Evolutionary conservation across 1,140 invertebrate genomes (phyloP).

Genomic region (Heliconius himera): DNA sequence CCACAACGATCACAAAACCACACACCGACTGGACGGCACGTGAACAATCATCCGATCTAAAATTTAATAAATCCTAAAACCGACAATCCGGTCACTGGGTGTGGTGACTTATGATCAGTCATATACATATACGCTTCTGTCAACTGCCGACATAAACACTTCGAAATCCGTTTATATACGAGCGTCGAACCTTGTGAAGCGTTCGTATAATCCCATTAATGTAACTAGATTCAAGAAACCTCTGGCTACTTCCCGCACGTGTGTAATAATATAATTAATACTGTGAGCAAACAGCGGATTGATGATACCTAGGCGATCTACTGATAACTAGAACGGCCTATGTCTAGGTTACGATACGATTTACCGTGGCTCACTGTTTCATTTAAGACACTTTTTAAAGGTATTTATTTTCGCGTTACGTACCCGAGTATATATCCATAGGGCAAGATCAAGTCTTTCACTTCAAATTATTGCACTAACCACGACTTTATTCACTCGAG

Average conservation of each 20-base stretch:
- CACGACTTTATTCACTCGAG: conserved; percentile 80
- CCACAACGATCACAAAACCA: conserved; percentile 61
- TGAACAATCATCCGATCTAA: conserved; percentile 77
- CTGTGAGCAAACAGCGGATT: conserved; percentile 81
- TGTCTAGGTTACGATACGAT: conserved; percentile 81
- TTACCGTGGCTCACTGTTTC: conserved; percentile 54
- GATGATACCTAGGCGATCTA: conserved; percentile 81
- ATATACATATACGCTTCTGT: conserved; percentile 82
- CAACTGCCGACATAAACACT: conserved; percentile 82
- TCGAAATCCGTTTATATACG: conserved; percentile 82
- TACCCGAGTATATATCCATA: conserved; percentile 82
- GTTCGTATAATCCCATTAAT: conserved; percentile 80
- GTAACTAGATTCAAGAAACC: conserved; percentile 82
- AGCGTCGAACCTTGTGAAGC: conserved; percentile 79
- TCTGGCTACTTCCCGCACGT: conserved; percentile 79
- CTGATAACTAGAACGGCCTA: conserved; percentile 82
- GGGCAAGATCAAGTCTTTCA: conserved; percentile 80
- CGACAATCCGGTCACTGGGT: conserved; percentile 82
- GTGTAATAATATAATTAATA: conserved; percentile 82
- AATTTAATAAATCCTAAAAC: conserved; percentile 79
- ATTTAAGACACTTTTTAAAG: conserved; percentile 56
- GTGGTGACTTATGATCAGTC: conserved; percentile 82
- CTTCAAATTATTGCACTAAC: conserved; percentile 81
- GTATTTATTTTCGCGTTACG: conserved; percentile 74
- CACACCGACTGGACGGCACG: conserved; percentile 64